Conservation (phyloP, 1,140 invertebrate species). For the Euglossa dilemma region DNA sequence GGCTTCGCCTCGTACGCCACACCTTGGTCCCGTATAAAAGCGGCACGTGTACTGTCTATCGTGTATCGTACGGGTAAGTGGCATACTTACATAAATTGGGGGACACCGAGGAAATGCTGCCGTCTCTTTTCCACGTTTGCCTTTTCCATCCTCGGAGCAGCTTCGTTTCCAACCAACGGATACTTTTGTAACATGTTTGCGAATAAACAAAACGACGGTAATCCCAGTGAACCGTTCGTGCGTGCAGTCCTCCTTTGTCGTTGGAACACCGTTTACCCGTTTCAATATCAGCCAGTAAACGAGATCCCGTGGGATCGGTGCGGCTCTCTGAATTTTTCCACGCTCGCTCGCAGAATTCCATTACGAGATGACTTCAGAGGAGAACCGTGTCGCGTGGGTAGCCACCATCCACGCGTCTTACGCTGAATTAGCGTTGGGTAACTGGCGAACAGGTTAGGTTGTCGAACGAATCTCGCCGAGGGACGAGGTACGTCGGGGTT, state of each 20-base stretch:
- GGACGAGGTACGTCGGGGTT: too few species aligned
- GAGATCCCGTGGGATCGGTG: conserved; percentile 66
- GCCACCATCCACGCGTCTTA: background rate
- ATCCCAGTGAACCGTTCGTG: conserved; percentile 64
- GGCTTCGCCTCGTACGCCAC: background rate
- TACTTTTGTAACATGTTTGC: conserved; percentile 64
- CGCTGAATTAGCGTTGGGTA: background rate
- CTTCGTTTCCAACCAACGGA: conserved; percentile 7
- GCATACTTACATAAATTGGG: conserved; percentile 59
- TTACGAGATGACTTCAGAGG: conserved; percentile 48
- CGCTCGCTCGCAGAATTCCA: conserved; percentile 51
- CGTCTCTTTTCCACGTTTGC: background rate
- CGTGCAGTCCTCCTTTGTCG: conserved; percentile 62
- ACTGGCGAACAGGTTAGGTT: background rate
- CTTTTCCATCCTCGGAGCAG: background rate
- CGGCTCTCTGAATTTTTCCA: conserved; percentile 48
- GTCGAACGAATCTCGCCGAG: background rate
- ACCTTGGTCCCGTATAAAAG: conserved; percentile 19
- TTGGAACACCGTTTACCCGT: conserved; percentile 54
- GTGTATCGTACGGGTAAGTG: conserved; percentile 34
- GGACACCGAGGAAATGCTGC: background rate
- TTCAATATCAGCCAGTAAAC: conserved; percentile 71
- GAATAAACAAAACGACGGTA: conserved; percentile 73
- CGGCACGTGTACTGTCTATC: conserved; percentile 9
- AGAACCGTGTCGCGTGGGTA: background rate